These are phyloP conservation scores for Penaeus chinensis DNA, from an alignment of 1,140 invertebrate genomes.

Conservation along the genomic window DNA sequence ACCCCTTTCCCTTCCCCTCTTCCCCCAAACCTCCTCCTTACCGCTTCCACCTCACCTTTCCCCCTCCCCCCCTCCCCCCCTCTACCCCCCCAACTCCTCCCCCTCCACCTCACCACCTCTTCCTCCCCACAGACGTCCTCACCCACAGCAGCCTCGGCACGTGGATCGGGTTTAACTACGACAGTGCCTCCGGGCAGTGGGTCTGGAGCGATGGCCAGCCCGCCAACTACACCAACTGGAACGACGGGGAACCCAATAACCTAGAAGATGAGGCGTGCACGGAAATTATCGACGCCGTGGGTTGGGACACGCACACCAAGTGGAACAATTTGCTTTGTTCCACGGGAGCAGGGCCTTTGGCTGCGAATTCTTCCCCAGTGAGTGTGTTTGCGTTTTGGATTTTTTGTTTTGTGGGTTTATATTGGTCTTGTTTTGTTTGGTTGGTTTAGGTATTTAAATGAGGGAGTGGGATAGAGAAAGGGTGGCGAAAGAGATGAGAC, in stretches of 20 bases:
- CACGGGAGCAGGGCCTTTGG: constrained; percentile 15
- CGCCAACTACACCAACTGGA: constrained; percentile 38
- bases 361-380: constrained; percentile 44
- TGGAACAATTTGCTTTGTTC: constrained; percentile 35
- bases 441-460: no score
- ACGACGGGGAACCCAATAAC: constrained; percentile 30
- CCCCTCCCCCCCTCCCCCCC: background rate
- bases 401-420: no score
- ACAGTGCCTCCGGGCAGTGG: background rate
- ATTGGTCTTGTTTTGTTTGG: no score
- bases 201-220: constrained; percentile 20
- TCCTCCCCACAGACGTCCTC: constrained; percentile 5
- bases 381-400: constrained; percentile 11
- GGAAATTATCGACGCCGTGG: constrained; percentile 25
- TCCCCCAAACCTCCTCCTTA: no score
- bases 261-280: constrained; percentile 1
- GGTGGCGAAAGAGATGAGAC: no score
- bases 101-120: no score
- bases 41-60: background rate
- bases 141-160: constrained; percentile 19
- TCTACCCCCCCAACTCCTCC: background rate
- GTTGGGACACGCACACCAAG: background rate
- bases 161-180: constrained; percentile 25
- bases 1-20: background rate
- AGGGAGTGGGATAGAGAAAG: no score